Conservation (phyloP, 2,113 vertebrate genomes). For the Clarias batrachus region DNA sequence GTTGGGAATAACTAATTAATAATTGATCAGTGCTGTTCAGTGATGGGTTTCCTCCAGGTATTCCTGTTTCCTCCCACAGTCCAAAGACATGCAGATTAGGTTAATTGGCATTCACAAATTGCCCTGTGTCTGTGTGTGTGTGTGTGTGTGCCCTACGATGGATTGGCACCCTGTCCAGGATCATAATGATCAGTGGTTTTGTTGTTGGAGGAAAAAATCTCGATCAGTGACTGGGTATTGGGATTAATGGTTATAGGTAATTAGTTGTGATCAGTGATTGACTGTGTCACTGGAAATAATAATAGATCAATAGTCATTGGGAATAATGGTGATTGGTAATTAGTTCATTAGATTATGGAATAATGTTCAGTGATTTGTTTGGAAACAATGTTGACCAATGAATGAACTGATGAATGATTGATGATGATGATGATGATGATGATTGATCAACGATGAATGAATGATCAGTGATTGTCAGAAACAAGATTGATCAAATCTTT, state of each 20-base stretch:
- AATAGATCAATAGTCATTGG: background rate
- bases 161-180: background rate
- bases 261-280: background rate
- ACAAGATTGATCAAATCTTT: background rate
- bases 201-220: background rate
- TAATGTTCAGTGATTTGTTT: background rate
- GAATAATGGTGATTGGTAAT: background rate
- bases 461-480: background rate
- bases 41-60: too few relatives aligned
- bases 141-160: too few relatives aligned
- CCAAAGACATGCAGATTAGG: too few relatives aligned
- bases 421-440: background rate
- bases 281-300: background rate
- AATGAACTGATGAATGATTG: too few relatives aligned
- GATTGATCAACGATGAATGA: too few relatives aligned
- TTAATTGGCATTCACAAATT: too few relatives aligned
- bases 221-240: background rate
- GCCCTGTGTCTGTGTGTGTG: too few relatives aligned
- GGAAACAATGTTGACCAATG: background rate
- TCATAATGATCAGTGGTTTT: background rate
- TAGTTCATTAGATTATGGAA: background rate
- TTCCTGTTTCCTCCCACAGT: too few relatives aligned
- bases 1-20: background rate
- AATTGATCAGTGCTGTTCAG: too few relatives aligned
- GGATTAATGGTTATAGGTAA: background rate